phyloP scores from a whole-genome alignment of 2,888 invertebrate species.

The Trissolcus japonicus region DNA sequence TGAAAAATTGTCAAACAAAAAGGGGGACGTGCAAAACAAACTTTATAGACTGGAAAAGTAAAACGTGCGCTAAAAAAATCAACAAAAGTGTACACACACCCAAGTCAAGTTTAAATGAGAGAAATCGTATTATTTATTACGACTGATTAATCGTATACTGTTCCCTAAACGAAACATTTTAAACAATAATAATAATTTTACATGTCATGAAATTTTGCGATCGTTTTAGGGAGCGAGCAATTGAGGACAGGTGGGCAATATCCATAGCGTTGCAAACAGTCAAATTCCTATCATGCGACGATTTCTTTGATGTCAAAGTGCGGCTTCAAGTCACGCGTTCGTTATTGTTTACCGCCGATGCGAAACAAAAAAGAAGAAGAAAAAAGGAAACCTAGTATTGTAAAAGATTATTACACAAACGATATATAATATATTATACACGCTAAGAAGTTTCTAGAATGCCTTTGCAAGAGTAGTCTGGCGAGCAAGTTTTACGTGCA shows the following conservation, averaged over 20 bases:
- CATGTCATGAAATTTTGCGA: conserved; percentile 5
- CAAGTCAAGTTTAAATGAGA: conserved; percentile 7
- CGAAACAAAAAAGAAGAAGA: conserved; percentile 17
- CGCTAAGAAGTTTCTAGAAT: conserved; percentile 45
- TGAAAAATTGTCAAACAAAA: background rate
- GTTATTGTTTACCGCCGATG: conserved; percentile 29
- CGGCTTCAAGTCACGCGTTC: conserved; percentile 45
- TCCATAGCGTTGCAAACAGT: conserved; percentile 59
- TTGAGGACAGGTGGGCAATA: background rate
- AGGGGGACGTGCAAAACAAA: background rate
- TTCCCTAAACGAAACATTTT: conserved; percentile 21
- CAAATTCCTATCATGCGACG: conserved; percentile 65
- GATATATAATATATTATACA: conserved; percentile 20
- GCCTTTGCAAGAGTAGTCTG: conserved; percentile 41
- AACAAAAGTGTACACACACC: conserved; percentile 1
- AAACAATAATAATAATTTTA: conserved; percentile 22
- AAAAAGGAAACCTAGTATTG: conserved; percentile 2
- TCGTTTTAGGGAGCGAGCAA: conserved; percentile 5
- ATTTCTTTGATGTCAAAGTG: conserved; percentile 72
- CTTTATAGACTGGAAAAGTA: background rate
- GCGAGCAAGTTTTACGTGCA: conserved; percentile 38
- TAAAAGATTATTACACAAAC: conserved; percentile 15
- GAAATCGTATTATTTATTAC: conserved; percentile 15
- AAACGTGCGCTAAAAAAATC: background rate
- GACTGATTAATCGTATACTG: conserved; percentile 47